Evolutionary conservation across 2,797 vertebrate genomes (phyloP).

Genomic region (Caiman crocodilus): DNA sequence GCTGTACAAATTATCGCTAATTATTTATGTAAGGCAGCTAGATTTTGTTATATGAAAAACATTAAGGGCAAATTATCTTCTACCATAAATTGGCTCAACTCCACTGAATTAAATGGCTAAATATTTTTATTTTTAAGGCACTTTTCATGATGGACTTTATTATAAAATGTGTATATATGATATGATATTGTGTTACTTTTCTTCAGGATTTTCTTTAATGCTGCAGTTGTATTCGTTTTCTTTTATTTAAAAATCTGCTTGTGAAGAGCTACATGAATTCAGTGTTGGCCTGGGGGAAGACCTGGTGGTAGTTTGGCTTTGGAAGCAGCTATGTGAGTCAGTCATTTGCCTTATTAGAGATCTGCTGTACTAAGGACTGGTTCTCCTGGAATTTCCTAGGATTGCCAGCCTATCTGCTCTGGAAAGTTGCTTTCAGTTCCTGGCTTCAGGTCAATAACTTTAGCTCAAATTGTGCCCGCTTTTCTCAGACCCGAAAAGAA

Average conservation of each 20-base stretch:
- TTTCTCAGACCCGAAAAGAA: no score
- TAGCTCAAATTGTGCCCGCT: no score
- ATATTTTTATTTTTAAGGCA: background rate
- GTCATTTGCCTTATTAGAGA: background rate
- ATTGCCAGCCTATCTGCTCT: background rate
- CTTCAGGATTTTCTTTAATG: background rate
- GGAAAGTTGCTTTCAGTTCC: background rate
- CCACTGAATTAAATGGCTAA: background rate
- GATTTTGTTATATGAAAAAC: background rate
- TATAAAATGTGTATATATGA: background rate
- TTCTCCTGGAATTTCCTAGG: background rate
- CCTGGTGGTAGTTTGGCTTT: background rate
- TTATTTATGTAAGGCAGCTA: background rate
- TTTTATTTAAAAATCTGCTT: background rate
- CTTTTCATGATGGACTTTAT: background rate
- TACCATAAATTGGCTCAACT: background rate
- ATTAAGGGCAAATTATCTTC: background rate
- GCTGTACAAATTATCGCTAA: background rate
- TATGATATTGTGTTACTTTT: background rate
- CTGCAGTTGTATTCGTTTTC: background rate
- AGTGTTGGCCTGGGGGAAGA: background rate
- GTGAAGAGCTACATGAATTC: accelerated
- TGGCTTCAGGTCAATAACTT: background rate
- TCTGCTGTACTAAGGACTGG: background rate
- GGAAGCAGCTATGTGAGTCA: background rate